These are phyloP conservation scores for Protonibea diacanthus DNA, from an alignment of 2,797 vertebrate genomes.

Conservation along the genomic window DNA sequence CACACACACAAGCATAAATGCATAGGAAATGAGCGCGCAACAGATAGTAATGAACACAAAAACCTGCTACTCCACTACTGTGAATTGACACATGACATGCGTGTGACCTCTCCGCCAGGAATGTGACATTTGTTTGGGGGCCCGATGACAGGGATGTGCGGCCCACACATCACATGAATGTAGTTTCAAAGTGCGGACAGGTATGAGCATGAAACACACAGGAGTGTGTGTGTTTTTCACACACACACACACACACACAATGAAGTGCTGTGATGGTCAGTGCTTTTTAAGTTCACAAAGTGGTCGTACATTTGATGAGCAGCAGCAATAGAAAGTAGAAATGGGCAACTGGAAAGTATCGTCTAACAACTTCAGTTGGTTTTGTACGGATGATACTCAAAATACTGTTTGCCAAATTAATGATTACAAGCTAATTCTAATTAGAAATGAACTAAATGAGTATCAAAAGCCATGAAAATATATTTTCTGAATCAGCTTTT, in stretches of 20 bases:
- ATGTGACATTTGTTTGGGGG: slow-evolving; percentile 66
- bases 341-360: background rate
- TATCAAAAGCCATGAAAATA: background rate
- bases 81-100: slow-evolving; percentile 59
- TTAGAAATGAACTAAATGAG: background rate
- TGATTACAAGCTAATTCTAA: background rate
- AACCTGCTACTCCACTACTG: slow-evolving; percentile 31
- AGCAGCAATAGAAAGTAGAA: background rate
- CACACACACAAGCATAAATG: slow-evolving; percentile 39
- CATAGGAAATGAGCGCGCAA: slow-evolving; percentile 58
- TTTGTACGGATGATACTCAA: background rate
- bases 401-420: background rate
- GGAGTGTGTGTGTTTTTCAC: slow-evolving; percentile 56
- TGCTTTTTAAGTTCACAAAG: slow-evolving; percentile 35
- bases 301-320: background rate
- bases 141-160: slow-evolving; percentile 35
- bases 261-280: background rate
- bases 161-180: slow-evolving; percentile 20
- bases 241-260: too few species aligned
- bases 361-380: background rate
- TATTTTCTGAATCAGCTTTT: background rate
- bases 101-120: slow-evolving; percentile 67
- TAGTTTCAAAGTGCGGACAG: slow-evolving; percentile 33
- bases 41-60: slow-evolving; percentile 52
- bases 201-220: slow-evolving; percentile 37